Conservation (phyloP, 1,140 invertebrate genomes). For the Trichogramma pretiosum region DNA sequence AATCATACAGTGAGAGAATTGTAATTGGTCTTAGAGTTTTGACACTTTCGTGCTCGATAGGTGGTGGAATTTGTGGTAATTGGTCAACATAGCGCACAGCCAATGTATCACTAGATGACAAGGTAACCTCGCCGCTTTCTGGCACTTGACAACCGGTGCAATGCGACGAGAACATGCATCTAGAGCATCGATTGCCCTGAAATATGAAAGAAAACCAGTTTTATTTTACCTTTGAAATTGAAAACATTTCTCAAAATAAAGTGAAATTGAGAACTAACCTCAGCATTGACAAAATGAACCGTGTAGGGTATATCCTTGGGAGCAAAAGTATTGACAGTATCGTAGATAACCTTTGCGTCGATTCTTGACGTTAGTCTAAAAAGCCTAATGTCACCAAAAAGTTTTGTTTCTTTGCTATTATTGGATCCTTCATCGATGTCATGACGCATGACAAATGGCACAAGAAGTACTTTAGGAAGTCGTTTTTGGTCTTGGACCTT, state of each 20-base stretch:
- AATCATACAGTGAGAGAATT: slow-evolving; percentile 56
- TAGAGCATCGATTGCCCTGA: slow-evolving; percentile 56
- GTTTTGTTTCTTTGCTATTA: slow-evolving; percentile 42
- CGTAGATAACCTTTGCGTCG: slow-evolving; percentile 46
- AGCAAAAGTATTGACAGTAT: slow-evolving; percentile 44
- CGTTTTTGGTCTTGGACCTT: slow-evolving; percentile 36
- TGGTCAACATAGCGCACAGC: slow-evolving; percentile 47
- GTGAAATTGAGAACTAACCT: slow-evolving; percentile 38
- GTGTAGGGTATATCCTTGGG: slow-evolving; percentile 45
- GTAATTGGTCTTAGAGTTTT: slow-evolving; percentile 41
- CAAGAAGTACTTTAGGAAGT: slow-evolving; percentile 46
- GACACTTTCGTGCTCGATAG: slow-evolving; percentile 42
- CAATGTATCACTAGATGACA: slow-evolving; percentile 53
- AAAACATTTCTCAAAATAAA: not conserved
- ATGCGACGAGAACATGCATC: slow-evolving; percentile 52
- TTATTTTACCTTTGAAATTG: too few relatives aligned
- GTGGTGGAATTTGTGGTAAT: slow-evolving; percentile 30
- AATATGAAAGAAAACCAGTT: too few relatives aligned
- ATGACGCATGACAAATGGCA: slow-evolving; percentile 50
- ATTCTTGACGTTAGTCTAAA: slow-evolving; percentile 52
- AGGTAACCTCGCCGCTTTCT: slow-evolving; percentile 42
- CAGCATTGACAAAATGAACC: slow-evolving; percentile 45
- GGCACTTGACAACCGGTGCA: slow-evolving; percentile 57
- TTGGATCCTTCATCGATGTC: slow-evolving; percentile 49
- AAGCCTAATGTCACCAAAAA: slow-evolving; percentile 54